These are phyloP conservation scores for Cervus canadensis DNA, from an alignment of 2,113 vertebrate species.

Conservation along the genomic window DNA sequence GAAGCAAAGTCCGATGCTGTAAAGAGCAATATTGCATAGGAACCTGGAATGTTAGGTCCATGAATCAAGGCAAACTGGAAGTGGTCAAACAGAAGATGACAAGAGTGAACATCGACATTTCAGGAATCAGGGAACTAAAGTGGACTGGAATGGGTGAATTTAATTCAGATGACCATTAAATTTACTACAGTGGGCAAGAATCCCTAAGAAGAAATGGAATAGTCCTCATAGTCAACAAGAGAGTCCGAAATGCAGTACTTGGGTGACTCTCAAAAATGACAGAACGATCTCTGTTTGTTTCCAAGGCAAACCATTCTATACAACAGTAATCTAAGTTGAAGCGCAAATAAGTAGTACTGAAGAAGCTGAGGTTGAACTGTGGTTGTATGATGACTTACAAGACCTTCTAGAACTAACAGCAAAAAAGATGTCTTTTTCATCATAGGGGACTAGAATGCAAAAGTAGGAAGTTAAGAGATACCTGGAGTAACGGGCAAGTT, in stretches of 20 bases:
- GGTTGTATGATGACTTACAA: neutral
- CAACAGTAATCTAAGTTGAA: neutral
- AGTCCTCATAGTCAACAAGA: neutral
- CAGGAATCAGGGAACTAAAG: neutral
- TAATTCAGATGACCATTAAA: neutral
- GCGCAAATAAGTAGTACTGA: neutral
- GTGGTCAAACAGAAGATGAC: neutral
- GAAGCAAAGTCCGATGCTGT: neutral
- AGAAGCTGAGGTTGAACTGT: neutral
- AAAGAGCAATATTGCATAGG: neutral
- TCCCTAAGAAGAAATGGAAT: neutral
- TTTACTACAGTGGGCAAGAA: neutral
- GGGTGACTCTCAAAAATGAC: neutral
- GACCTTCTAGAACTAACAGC: neutral
- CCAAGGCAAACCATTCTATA: neutral
- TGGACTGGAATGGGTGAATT: neutral
- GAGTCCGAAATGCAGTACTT: neutral
- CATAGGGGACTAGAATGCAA: neutral
- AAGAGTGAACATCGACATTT: neutral
- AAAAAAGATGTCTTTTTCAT: neutral
- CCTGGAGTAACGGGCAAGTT: neutral
- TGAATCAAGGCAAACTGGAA: neutral
- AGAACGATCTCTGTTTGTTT: neutral
- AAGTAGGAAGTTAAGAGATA: neutral
- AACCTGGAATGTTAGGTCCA: neutral